A percentile compares a stretch with the other conserved stretches of the same genome.
Evolutionary conservation across 2,888 invertebrate genomes (phyloP).

Genomic region (Ornithoptera alexandrae): DNA sequence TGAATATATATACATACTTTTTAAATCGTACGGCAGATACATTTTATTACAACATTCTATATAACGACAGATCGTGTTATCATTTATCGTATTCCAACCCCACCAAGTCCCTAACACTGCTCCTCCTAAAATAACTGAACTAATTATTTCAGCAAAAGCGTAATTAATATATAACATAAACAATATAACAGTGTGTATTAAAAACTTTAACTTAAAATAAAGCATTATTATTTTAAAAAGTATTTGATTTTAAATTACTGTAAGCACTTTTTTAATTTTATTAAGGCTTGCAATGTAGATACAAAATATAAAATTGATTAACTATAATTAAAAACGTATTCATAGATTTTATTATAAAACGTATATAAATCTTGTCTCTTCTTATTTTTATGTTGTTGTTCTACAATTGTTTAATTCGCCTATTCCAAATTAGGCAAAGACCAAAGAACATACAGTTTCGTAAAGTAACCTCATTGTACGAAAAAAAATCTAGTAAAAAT

Average conservation of each 20-base stretch:
- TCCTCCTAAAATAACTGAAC: slow-evolving; percentile 50
- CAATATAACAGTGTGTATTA: slow-evolving; percentile 13
- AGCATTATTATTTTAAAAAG: slow-evolving; percentile 18
- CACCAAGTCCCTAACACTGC: slow-evolving; percentile 56
- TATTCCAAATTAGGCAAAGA: too few relatives aligned
- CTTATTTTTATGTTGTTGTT: neutral
- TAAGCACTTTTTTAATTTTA: neutral
- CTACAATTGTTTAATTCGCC: neutral
- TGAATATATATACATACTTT: slow-evolving; percentile 55
- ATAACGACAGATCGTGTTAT: slow-evolving; percentile 70
- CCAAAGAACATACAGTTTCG: too few relatives aligned
- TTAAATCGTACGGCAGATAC: slow-evolving; percentile 76
- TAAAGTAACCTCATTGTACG: too few relatives aligned
- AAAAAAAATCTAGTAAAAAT: too few relatives aligned
- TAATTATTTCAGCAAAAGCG: slow-evolving; percentile 50
- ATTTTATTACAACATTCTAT: slow-evolving; percentile 81
- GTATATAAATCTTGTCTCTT: neutral
- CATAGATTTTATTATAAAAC: neutral
- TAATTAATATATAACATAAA: slow-evolving; percentile 23
- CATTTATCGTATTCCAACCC: slow-evolving; percentile 63
- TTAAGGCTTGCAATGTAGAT: neutral
- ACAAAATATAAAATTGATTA: neutral
- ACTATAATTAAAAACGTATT: neutral
- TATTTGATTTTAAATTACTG: neutral
- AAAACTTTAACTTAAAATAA: slow-evolving; percentile 16